Percentiles rank a stretch among this genome's conserved stretches.
These are phyloP conservation scores for Dunckerocampus dactyliophorus DNA, from an alignment of 2,113 vertebrate species.

Conservation along the genomic window DNA sequence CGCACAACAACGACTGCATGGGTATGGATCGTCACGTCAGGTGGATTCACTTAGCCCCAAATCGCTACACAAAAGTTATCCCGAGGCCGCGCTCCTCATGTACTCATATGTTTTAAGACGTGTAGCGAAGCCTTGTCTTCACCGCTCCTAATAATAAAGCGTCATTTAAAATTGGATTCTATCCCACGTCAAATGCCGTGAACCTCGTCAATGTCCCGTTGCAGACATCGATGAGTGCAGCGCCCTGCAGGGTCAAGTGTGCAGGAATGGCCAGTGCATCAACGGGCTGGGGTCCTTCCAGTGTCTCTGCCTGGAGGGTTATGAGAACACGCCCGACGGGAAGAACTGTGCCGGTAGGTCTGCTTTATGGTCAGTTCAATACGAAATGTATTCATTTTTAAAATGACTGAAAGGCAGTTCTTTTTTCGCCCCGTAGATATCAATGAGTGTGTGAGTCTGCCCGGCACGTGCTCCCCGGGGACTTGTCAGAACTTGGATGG, in stretches of 20 bases:
- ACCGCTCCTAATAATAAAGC: too few species aligned
- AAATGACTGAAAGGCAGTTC: not conserved
- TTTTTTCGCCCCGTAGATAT: slow-evolving; percentile 71
- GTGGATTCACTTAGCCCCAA: not conserved
- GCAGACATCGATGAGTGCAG: slow-evolving; percentile 85
- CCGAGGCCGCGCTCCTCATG: too few species aligned
- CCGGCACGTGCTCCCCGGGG: slow-evolving; percentile 84
- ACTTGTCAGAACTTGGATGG: slow-evolving; percentile 93
- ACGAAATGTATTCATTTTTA: too few species aligned
- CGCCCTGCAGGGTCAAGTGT: slow-evolving; percentile 83
- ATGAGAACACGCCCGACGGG: slow-evolving; percentile 82
- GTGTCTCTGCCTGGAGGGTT: slow-evolving; percentile 90
- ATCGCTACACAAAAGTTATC: not conserved
- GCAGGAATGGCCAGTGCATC: slow-evolving; percentile 86
- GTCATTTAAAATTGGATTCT: too few species aligned
- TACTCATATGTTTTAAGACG: not conserved
- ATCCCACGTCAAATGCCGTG: too few species aligned
- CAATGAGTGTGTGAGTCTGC: slow-evolving; percentile 85
- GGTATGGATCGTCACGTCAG: slow-evolving; percentile 69
- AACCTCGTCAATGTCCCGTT: not conserved
- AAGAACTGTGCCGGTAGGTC: slow-evolving; percentile 89
- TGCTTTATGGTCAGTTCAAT: not conserved
- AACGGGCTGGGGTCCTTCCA: slow-evolving; percentile 88
- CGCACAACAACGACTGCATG: slow-evolving; percentile 87
- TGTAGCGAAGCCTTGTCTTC: too few species aligned